A percentile compares a stretch with the other conserved stretches of the same genome.
These are phyloP conservation scores for Melitaea athalia DNA, from an alignment of 2,888 invertebrate species.

Conservation along the genomic window DNA sequence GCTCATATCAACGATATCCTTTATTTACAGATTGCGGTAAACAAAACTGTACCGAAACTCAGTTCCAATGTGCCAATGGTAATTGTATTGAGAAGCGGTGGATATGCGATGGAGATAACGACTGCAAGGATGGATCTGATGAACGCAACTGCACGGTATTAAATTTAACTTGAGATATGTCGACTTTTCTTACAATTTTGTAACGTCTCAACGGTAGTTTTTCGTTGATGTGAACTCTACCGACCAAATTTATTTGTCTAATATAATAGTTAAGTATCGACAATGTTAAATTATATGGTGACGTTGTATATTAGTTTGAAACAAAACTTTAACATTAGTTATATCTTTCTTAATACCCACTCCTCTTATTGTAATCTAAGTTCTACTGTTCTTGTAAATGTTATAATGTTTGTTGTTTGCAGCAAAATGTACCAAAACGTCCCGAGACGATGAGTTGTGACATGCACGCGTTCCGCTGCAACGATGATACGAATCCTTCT, in stretches of 20 bases:
- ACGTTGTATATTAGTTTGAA: too few species aligned
- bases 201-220: too few species aligned
- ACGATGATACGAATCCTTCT: conserved; percentile 65
- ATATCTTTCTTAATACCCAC: too few species aligned
- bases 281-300: too few species aligned
- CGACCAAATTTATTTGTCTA: too few species aligned
- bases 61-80: conserved; percentile 88
- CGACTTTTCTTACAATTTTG: too few species aligned
- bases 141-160: conserved; percentile 83
- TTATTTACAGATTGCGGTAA: conserved; percentile 60
- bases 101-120: conserved; percentile 89
- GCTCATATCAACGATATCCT: background rate
- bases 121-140: conserved; percentile 89
- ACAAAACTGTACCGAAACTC: conserved; percentile 69
- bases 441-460: conserved; percentile 57
- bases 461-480: conserved; percentile 62
- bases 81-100: conserved; percentile 88
- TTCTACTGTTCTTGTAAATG: background rate
- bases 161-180: background rate
- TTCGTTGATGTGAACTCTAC: too few species aligned
- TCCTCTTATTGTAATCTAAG: too few species aligned
- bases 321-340: too few species aligned
- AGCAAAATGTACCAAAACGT: conserved; percentile 44
- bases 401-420: background rate
- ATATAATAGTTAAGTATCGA: too few species aligned